Percentiles rank a stretch among this genome's conserved stretches.
These are phyloP conservation scores for Morone chrysops DNA, from an alignment of 2,113 vertebrate genomes.

Conservation along the genomic window DNA sequence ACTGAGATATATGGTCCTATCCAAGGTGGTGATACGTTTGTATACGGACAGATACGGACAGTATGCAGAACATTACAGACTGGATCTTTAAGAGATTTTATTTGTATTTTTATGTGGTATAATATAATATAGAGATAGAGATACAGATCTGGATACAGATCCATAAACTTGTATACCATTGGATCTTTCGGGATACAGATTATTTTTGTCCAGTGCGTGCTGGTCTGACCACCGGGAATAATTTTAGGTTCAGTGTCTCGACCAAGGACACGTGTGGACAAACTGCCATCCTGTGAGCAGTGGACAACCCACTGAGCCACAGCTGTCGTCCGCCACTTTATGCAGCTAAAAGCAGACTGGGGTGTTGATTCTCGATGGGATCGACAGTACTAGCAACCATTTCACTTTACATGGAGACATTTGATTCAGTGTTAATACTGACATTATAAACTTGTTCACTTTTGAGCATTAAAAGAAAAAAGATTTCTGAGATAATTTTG, in stretches of 20 bases:
- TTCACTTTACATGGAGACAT: background rate
- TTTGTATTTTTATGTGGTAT: too few relatives aligned
- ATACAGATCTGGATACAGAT: too few relatives aligned
- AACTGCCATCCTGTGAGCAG: too few relatives aligned
- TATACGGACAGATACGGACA: too few relatives aligned
- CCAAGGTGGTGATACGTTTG: too few relatives aligned
- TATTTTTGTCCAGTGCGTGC: background rate
- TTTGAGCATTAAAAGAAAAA: background rate
- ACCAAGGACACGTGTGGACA: background rate
- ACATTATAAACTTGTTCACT: background rate
- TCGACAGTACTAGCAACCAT: background rate
- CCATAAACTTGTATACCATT: too few relatives aligned
- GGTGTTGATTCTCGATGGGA: background rate
- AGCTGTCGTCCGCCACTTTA: background rate
- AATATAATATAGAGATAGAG: too few relatives aligned
- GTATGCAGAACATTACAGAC: too few relatives aligned
- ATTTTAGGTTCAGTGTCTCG: background rate
- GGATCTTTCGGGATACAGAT: too few relatives aligned
- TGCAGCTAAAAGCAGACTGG: background rate
- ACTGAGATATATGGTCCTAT: too few relatives aligned
- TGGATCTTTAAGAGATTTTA: too few relatives aligned
- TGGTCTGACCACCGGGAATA: background rate
- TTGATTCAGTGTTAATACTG: background rate
- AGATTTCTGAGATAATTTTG: background rate
- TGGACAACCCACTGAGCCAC: background rate